Conservation (phyloP, 2,113 vertebrate genomes). For the Xyrauchen texanus region DNA sequence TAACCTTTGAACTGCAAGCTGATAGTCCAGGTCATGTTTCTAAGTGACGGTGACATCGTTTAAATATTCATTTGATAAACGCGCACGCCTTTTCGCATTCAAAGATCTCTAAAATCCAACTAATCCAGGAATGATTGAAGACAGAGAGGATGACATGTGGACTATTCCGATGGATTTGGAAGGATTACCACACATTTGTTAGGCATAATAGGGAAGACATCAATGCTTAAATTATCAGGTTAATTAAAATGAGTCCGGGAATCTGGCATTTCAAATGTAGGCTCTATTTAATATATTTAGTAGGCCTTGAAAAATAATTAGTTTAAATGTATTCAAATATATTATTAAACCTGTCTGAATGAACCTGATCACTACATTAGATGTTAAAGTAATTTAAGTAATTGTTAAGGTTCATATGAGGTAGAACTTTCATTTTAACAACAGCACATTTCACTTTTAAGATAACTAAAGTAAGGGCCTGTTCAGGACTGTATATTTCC, state of each 20-base stretch:
- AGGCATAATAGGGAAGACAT: not conserved
- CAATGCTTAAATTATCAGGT: not conserved
- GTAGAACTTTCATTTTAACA: no score
- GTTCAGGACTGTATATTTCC: no score
- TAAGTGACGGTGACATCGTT: conserved; percentile 49
- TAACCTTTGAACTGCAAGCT: conserved; percentile 80
- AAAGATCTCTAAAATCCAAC: conserved; percentile 71
- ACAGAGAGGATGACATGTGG: conserved; percentile 72
- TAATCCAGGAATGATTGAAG: conserved; percentile 75
- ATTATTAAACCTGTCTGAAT: no score
- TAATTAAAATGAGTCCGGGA: not conserved
- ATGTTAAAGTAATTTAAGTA: no score
- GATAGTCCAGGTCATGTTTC: conserved; percentile 67
- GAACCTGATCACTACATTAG: no score
- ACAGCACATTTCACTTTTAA: no score
- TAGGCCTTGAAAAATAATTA: no score
- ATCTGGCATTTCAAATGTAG: not conserved
- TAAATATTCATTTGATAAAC: conserved; percentile 47
- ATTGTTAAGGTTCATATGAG: no score
- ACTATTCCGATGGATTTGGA: conserved; percentile 54
- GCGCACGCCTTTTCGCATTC: conserved; percentile 13
- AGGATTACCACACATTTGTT: conserved; percentile 39
- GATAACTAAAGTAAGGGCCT: no score
- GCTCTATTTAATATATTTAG: no score
- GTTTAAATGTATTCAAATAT: no score